Evolutionary conservation across 1,140 invertebrate genomes (phyloP), one percentile per base, ranked within the genome.

Genomic region (Popillia japonica): DNA sequence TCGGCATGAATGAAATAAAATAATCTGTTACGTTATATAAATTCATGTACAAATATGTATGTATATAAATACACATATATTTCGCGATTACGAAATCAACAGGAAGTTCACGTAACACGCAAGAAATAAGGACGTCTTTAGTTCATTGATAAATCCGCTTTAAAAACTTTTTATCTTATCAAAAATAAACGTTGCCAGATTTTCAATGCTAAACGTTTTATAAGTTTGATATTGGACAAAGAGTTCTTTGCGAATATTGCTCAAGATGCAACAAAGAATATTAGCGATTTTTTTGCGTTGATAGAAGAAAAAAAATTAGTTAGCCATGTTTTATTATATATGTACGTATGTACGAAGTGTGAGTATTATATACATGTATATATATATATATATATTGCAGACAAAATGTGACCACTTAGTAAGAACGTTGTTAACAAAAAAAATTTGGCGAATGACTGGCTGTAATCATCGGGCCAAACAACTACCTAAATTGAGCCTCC

Each of bases 401-500:
- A 68, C 61, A 34, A 68, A 68, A 68, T 68, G 61, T 68, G 61
- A 68, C 61, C 61, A 68, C 27, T 68, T 68, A 68, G 61, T 68
- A 68, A 68, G 61, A 68, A 34, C 61, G 61, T 22, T 68, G 61
- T 23, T 68, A 68, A 68, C 61, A 34, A 68, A 68, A 68, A 68
- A 68, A 68, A 68, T 68, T 34, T 68, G 61, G 61, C 61, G 61
- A 68, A 68, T 68, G 61, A 68, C 61, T 68, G 27, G 61, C 61
- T 34, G 61, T 68, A 68, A 68, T 68, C 61, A 68, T 34, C 61
- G 61, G 61, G 61, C 61, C 61, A 68, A 68, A 68, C 61, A 68
- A 68, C 61, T 68, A 68, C 61, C 61, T 68, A 68, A 68, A 68
- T 68, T 68, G 61, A 68, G 61, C 61, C 61, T 68, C 61, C 61